A percentile compares a stretch with the other conserved stretches of the same genome.
Conservation (phyloP, 1,140 invertebrate species). For the Akabosia matsudoensis region DNA sequence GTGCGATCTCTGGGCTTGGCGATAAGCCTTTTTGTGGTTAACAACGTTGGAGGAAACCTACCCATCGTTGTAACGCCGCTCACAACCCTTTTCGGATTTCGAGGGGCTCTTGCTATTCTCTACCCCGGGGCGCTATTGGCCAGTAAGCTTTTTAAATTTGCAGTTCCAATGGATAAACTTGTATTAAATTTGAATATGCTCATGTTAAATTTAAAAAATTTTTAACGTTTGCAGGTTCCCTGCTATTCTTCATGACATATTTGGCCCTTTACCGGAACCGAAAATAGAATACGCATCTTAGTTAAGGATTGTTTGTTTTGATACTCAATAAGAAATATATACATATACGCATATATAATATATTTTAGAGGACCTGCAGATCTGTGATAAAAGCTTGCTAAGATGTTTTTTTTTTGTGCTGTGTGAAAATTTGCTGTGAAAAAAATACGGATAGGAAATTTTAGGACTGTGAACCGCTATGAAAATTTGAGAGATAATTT, state of each 20-base stretch:
- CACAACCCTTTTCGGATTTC: constrained; percentile 66
- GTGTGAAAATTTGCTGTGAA: too few species aligned
- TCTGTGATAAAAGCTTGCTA: too few species aligned
- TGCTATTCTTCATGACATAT: constrained; percentile 16
- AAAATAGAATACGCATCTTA: too few species aligned
- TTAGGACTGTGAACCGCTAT: too few species aligned
- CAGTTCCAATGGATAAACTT: background rate
- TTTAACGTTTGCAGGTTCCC: constrained; percentile 11
- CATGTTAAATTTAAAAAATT: background rate
- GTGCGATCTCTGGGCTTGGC: constrained; percentile 77
- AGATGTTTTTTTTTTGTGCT: too few species aligned
- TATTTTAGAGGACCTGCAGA: too few species aligned
- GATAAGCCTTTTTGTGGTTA: constrained; percentile 83
- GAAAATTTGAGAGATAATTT: too few species aligned
- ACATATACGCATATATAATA: too few species aligned
- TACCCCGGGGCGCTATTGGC: constrained; percentile 79
- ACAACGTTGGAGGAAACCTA: constrained; percentile 84
- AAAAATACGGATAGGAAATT: too few species aligned
- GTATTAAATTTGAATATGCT: background rate
- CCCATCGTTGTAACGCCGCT: constrained; percentile 81
- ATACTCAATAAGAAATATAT: too few species aligned
- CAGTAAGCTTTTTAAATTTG: constrained; percentile 61
- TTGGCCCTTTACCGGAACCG: background rate
- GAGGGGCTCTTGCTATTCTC: constrained; percentile 76
- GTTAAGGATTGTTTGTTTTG: too few species aligned